Evolutionary conservation across 2,888 invertebrate genomes (phyloP).

Genomic region (Pseudococcus longispinus): DNA sequence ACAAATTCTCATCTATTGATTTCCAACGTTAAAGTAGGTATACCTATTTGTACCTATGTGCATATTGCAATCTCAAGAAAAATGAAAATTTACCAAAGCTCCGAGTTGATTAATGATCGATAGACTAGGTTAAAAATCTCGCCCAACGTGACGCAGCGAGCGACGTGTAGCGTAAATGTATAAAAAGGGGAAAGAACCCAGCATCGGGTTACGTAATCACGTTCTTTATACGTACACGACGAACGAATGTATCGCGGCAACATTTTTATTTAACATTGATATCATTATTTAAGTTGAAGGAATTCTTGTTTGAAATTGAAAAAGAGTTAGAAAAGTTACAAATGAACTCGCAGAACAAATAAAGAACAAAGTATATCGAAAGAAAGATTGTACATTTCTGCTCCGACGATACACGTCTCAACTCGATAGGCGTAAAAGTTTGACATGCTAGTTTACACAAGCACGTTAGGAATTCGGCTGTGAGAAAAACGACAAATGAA

Average conservation of each 20-base stretch:
- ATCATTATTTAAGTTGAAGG: conserved; percentile 42
- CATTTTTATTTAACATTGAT: conserved; percentile 40
- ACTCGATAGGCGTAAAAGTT: conserved; percentile 41
- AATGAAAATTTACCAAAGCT: not conserved
- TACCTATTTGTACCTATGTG: too few species aligned
- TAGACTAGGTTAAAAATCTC: not conserved
- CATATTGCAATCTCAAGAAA: not conserved
- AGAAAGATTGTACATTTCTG: conserved; percentile 23
- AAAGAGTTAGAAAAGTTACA: conserved; percentile 39
- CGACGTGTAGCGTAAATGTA: not conserved
- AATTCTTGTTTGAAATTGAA: conserved; percentile 40
- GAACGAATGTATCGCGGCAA: conserved; percentile 6
- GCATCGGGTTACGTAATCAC: not conserved
- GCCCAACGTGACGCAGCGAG: not conserved
- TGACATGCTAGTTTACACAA: conserved; percentile 41
- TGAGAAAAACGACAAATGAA: conserved; percentile 45
- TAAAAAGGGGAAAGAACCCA: not conserved
- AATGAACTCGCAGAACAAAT: conserved; percentile 41
- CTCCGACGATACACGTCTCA: conserved; percentile 24
- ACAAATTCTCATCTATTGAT: too few species aligned
- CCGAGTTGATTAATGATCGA: not conserved
- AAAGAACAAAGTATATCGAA: conserved; percentile 4
- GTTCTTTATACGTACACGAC: not conserved
- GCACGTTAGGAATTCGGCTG: conserved; percentile 33
- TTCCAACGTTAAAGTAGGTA: too few species aligned